Evolutionary conservation across 2,797 vertebrate species (phyloP).

Genomic region (Halcyon badia): DNA sequence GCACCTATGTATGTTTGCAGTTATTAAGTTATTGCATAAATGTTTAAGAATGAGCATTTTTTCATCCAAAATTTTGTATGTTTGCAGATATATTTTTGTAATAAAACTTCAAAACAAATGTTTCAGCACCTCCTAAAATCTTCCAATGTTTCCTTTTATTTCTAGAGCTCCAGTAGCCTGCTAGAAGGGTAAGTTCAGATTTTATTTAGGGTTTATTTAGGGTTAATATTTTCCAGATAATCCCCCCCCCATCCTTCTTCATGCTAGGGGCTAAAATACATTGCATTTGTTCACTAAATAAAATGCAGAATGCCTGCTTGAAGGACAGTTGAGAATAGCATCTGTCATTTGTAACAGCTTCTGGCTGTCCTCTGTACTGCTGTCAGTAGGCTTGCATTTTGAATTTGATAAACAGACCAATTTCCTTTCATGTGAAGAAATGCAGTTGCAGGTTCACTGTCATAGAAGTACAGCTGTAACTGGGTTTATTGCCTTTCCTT

Average conservation of each 20-base stretch:
- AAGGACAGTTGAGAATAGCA: not conserved
- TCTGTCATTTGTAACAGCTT: not conserved
- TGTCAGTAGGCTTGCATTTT: not conserved
- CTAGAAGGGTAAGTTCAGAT: not conserved
- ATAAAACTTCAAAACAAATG: conserved; percentile 85
- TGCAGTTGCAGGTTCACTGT: not conserved
- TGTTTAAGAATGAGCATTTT: conserved; percentile 84
- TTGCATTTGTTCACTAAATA: not conserved
- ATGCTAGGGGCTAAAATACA: not conserved
- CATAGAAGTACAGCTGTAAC: not conserved
- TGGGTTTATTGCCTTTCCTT: not conserved
- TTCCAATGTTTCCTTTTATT: conserved; percentile 35
- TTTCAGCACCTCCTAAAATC: conserved; percentile 80
- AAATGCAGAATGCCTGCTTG: not conserved
- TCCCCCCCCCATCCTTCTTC: not conserved
- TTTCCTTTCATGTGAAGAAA: not conserved
- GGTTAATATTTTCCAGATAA: not conserved
- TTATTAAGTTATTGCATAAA: conserved; percentile 86
- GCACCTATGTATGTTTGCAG: conserved; percentile 83
- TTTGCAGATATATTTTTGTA: conserved; percentile 88
- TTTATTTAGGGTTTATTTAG: not conserved
- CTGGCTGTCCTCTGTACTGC: not conserved
- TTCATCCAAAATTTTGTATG: conserved; percentile 86
- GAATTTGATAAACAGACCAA: not conserved
- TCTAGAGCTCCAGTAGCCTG: not conserved